Evolutionary conservation across 2,797 vertebrate species (phyloP).

Genomic region (Peromyscus melanophrys): DNA sequence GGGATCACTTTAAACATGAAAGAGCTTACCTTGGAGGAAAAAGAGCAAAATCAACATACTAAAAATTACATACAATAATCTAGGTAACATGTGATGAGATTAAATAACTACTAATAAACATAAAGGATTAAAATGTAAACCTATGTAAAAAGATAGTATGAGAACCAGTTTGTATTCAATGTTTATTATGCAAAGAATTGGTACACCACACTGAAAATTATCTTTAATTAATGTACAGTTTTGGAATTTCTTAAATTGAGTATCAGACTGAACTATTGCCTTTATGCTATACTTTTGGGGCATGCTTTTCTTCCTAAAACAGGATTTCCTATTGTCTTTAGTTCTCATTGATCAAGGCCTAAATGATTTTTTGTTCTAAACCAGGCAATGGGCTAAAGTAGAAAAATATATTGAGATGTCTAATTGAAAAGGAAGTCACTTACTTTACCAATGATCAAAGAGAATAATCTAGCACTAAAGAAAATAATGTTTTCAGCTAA

Average conservation of each 20-base stretch:
- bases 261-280: background rate
- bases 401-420: conserved; percentile 27
- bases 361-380: conserved; percentile 47
- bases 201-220: background rate
- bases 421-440: conserved; percentile 58
- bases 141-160: background rate
- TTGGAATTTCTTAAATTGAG: background rate
- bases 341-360: background rate
- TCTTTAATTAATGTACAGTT: conserved; percentile 1
- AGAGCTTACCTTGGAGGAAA: background rate
- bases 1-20: background rate
- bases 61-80: background rate
- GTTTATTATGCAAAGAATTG: conserved; percentile 25
- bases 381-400: conserved; percentile 9
- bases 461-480: background rate
- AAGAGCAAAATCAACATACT: background rate
- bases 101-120: background rate
- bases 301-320: background rate
- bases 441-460: conserved; percentile 19
- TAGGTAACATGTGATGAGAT: background rate
- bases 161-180: conserved; percentile 1
- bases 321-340: background rate
- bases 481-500: conserved; percentile 36
- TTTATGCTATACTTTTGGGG: conserved; percentile 11
- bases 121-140: background rate